These are phyloP conservation scores for Mirounga angustirostris DNA, from an alignment of 2,113 vertebrate genomes.

Conservation along the genomic window DNA sequence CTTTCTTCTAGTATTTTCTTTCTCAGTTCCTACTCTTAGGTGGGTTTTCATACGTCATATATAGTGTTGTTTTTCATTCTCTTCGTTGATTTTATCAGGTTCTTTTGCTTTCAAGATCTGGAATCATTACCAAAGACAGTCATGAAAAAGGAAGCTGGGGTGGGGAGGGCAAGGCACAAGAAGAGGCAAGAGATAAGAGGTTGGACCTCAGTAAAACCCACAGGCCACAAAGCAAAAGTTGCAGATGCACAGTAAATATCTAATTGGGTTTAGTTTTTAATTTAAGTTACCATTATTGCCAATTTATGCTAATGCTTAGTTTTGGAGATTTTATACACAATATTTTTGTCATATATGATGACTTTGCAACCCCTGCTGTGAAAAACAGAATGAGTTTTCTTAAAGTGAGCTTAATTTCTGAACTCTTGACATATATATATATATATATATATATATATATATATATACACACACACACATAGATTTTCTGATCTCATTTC, in stretches of 20 bases:
- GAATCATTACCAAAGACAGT: constrained; percentile 61
- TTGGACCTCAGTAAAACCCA: constrained; percentile 16
- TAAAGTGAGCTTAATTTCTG: constrained; percentile 47
- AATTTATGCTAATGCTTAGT: neutral
- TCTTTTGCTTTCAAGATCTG: constrained; percentile 48
- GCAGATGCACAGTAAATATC: neutral
- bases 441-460: neutral
- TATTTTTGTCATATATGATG: constrained; percentile 32
- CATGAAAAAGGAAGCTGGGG: neutral
- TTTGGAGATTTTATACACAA: neutral
- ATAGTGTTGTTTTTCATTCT: neutral
- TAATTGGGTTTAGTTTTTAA: constrained; percentile 7
- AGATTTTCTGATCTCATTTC: neutral
- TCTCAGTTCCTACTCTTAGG: neutral
- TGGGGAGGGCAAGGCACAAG: neutral
- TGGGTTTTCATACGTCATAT: neutral
- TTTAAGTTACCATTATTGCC: constrained; percentile 23
- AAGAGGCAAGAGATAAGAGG: neutral
- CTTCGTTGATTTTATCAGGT: neutral
- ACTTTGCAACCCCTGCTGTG: neutral
- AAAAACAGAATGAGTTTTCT: neutral
- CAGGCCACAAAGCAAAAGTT: neutral
- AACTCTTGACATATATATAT: neutral
- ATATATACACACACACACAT: neutral
- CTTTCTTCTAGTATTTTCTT: neutral